Evolutionary conservation across 2,888 invertebrate genomes (phyloP), one percentile per base, ranked within the genome.

Genomic region (Ferrisia virgata): DNA sequence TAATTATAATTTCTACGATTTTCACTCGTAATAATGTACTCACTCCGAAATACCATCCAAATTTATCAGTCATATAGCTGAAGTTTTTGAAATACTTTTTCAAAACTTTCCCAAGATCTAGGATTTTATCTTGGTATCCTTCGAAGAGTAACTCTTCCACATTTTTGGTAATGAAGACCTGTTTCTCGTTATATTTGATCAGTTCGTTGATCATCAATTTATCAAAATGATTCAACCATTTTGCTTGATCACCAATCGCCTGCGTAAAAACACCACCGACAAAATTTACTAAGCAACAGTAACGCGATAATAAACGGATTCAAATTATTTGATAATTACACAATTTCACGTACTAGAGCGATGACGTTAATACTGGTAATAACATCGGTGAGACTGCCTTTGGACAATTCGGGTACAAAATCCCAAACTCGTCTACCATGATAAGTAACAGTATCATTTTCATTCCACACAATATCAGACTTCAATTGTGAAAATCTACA

Each of bases 31-130:
- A n/a, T n/a, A n/a, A n/a, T n/a, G 22, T 86, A 90, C 92, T 91
- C 88, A 95, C 95, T 83, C 89, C 89, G 87, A 93, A 93, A 88
- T 97, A 95, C 94, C 96, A 96, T 11, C 94, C 97, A 88, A 97
- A 96, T 87, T 92, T 93, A 40, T 92, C 92, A 87, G 91, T 94
- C 0, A 94, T 94, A 86, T 95, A 91, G 0, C 89, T 86, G 13
- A 91, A 72, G 31, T 79, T 85, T 5, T 86, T 58, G 11, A 86
- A 86, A 0, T 91, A 88, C 31, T 92, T 87, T 53, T 86, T 86
- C 1, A 93, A 86, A 86, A 90, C 88, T 64, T 89, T 84, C 58
- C 91, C 90, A 85, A 93, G 86, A 86, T 91, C 88, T 72, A 96
- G 89, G 11, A 96, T 87, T 0, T 91, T 89, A 88, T 97, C 96